Evolutionary conservation across 2,797 vertebrate genomes (phyloP), one percentile per base, ranked within the genome.

Genomic region (Silurus aristotelis): DNA sequence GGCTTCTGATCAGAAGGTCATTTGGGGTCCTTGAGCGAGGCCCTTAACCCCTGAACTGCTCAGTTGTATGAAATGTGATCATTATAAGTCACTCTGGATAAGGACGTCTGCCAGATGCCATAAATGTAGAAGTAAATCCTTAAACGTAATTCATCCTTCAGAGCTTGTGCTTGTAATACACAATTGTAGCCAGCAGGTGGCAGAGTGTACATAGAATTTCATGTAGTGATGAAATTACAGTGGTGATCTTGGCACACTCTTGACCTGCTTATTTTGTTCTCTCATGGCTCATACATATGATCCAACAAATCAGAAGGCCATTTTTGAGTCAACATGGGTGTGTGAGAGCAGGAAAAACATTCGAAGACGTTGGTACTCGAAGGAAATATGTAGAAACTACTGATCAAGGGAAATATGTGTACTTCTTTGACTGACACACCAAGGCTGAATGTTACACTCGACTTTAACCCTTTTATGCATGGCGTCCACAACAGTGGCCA

Each of bases 111-210:
- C 38, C 38, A 38, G 48, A 52, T 10, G 6, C 48, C 48, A 52
- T 52, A 52, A 52, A 63, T 2, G 19, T 38, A n/a, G n/a, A 79
- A 43, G n/a, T 46, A 43, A 1, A 22, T 78, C 19, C 19, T n/a
- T 9, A 31, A 3, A 15, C 38, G 10, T 17, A 72, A 48, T 25
- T 1, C 2, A 84, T 31, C 1, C 52, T 19, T 22, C 22, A 20
- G 15, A 67, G 5, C n/a, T 12, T n/a, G 61, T 67, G 75, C 55
- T 63, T 63, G 76, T 79, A n/a, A n/a, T 78, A 56, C 13, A 83
- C 25, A n/a, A 22, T 14, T 43, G 2, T 88, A 67, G 76, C 94
- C 94, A 95, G 85, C 84, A 95, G 95, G 92, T 93, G 94, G 94
- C 94, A 93, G 89, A 83, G 87, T 56, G 83, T 25, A 80, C 46